Evolutionary conservation across 2,888 invertebrate genomes (phyloP).

Genomic region (Caenorhabditis sp.): DNA sequence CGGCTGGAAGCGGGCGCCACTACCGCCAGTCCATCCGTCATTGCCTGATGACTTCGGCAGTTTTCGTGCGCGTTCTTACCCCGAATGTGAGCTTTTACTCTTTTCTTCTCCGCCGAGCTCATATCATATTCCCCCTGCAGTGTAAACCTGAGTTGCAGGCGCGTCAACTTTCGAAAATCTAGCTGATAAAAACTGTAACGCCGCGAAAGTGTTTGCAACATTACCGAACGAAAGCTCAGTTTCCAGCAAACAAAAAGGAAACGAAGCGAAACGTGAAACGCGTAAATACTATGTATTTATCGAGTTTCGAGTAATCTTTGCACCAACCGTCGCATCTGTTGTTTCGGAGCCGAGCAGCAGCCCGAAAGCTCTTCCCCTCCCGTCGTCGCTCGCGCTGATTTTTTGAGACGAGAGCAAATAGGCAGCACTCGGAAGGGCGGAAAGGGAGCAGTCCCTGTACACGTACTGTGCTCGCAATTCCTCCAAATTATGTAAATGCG

Average conservation of each 20-base stretch:
- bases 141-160: conserved; percentile 14
- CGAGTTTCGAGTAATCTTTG: conserved; percentile 42
- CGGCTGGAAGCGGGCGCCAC: conserved; percentile 60
- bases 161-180: background rate
- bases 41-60: conserved; percentile 63
- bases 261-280: conserved; percentile 17
- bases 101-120: background rate
- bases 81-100: conserved; percentile 66
- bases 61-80: conserved; percentile 68
- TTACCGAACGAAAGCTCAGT: background rate
- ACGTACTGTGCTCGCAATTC: conserved; percentile 44
- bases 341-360: conserved; percentile 33
- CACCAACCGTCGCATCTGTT: conserved; percentile 18
- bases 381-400: conserved; percentile 17
- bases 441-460: conserved; percentile 12
- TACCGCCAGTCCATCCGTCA: conserved; percentile 67
- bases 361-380: background rate
- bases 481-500: conserved; percentile 28
- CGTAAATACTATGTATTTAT: conserved; percentile 30
- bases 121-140: conserved; percentile 21
- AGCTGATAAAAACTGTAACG: background rate
- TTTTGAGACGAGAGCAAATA: conserved; percentile 54
- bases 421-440: conserved; percentile 21
- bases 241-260: background rate
- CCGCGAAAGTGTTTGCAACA: background rate